phyloP scores from a whole-genome alignment of 2,113 vertebrate genomes.

The Phyllostomus hastatus region DNA sequence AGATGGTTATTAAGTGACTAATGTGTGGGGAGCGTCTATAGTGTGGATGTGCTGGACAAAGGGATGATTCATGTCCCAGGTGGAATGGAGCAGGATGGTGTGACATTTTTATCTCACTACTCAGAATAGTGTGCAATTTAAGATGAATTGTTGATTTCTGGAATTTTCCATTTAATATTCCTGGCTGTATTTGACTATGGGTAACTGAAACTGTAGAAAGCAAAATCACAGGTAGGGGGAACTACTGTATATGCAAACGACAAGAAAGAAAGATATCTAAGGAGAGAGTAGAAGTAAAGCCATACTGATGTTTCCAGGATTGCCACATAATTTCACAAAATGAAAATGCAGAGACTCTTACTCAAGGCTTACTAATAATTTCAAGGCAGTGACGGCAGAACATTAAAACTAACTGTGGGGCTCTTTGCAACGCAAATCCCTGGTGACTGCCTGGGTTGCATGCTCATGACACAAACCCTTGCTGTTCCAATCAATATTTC shows the following conservation, averaged over 20 bases:
- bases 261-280: neutral
- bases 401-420: neutral
- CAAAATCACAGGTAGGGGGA: neutral
- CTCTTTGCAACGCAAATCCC: neutral
- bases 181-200: neutral
- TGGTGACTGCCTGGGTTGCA: neutral
- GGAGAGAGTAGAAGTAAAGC: neutral
- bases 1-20: neutral
- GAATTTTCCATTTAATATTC: neutral
- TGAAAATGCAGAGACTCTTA: neutral
- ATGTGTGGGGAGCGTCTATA: neutral
- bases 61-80: neutral
- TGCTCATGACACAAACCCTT: neutral
- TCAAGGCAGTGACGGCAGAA: neutral
- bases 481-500: neutral
- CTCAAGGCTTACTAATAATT: constrained; percentile 16
- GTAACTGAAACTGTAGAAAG: neutral
- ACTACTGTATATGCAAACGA: neutral
- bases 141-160: neutral
- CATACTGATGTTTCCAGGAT: neutral
- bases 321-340: neutral
- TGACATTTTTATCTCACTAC: neutral
- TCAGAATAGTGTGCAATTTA: neutral
- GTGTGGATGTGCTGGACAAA: neutral
- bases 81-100: neutral